Conservation (phyloP, 2,888 invertebrate species). For the Limnephilus rhombicus region DNA sequence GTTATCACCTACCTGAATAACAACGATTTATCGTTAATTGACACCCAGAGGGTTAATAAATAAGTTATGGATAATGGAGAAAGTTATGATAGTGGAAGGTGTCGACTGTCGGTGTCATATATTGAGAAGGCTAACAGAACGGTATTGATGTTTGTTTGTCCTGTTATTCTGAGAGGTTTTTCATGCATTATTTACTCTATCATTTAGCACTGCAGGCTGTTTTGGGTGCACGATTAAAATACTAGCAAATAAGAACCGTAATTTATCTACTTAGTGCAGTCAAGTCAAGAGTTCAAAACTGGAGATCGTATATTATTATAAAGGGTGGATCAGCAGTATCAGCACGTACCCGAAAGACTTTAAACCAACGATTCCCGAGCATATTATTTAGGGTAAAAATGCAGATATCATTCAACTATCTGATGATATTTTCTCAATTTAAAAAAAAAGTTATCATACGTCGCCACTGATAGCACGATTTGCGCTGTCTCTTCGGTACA, state of each 20-base stretch:
- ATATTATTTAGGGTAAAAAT: too few species aligned
- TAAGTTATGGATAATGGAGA: not conserved
- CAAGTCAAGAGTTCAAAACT: too few species aligned
- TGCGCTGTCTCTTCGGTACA: too few species aligned
- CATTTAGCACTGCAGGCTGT: not conserved
- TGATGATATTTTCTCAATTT: too few species aligned
- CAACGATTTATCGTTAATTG: not conserved
- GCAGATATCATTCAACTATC: too few species aligned
- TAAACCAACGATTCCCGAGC: too few species aligned
- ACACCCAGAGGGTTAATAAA: not conserved
- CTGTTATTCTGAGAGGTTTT: not conserved
- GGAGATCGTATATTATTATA: too few species aligned
- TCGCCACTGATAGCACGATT: too few species aligned
- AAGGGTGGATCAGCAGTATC: too few species aligned
- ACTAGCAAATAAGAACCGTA: not conserved
- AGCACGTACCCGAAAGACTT: too few species aligned
- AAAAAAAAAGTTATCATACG: too few species aligned
- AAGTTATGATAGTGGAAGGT: not conserved
- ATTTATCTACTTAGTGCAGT: not conserved
- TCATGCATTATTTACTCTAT: not conserved
- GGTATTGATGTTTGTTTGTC: not conserved
- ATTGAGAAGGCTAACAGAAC: not conserved
- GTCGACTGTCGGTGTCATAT: not conserved
- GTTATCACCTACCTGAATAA: not conserved
- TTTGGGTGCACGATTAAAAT: not conserved